Percentiles rank a stretch among this genome's conserved stretches.
phyloP scores from a whole-genome alignment of 2,797 vertebrate species.

The Coranthus polyacanthus region DNA sequence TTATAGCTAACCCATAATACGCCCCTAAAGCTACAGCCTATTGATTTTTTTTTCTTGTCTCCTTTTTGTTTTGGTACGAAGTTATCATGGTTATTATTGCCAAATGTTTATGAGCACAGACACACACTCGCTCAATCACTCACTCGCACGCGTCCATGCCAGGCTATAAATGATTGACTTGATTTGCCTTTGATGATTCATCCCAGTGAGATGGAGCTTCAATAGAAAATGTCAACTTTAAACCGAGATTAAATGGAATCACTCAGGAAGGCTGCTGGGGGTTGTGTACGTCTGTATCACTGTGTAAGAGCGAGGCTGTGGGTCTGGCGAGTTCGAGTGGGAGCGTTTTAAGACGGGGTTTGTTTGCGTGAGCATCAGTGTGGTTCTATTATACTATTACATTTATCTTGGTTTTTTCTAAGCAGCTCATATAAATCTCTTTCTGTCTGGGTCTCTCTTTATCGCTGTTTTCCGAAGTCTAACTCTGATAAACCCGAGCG shows the following conservation, averaged over 20 bases:
- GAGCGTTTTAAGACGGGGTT: not conserved
- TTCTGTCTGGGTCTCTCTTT: slow-evolving; percentile 5
- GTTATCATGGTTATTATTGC: slow-evolving; percentile 35
- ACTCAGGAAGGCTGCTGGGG: slow-evolving; percentile 42
- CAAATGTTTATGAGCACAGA: slow-evolving; percentile 10
- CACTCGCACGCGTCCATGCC: not conserved
- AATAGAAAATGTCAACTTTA: slow-evolving; percentile 74
- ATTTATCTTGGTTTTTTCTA: slow-evolving; percentile 41
- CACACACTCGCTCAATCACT: slow-evolving; percentile 8
- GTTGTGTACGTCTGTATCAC: slow-evolving; percentile 18
- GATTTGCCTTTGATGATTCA: slow-evolving; percentile 69
- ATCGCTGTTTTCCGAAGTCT: slow-evolving; percentile 17
- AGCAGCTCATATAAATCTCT: slow-evolving; percentile 18
- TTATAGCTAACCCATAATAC: slow-evolving; percentile 21
- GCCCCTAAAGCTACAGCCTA: slow-evolving; percentile 14
- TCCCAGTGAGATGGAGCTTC: slow-evolving; percentile 59
- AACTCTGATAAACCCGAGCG: slow-evolving; percentile 8
- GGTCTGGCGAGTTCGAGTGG: not conserved
- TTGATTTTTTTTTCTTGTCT: slow-evolving; percentile 2
- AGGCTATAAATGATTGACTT: slow-evolving; percentile 67
- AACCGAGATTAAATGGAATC: slow-evolving; percentile 76
- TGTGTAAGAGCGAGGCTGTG: slow-evolving; percentile 6
- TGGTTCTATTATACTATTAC: slow-evolving; percentile 44
- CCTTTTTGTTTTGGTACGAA: slow-evolving; percentile 30
- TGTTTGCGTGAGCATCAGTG: slow-evolving; percentile 25